Percentiles rank a stretch among this genome's conserved stretches.
Conservation (phyloP, 2,888 invertebrate species). For the Mimas tiliae region DNA sequence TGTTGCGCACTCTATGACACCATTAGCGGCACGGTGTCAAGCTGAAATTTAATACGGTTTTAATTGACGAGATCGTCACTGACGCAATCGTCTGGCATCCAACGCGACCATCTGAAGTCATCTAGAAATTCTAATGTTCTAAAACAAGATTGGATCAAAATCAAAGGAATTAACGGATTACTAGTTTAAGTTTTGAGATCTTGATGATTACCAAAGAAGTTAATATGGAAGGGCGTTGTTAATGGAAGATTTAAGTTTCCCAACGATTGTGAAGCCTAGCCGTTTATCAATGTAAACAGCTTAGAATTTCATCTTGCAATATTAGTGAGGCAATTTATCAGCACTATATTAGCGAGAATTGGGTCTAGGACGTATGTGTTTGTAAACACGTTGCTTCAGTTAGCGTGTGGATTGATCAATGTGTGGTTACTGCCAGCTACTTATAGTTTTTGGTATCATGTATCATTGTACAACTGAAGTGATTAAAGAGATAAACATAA, state of each 20-base stretch:
- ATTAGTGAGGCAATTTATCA: conserved; percentile 35
- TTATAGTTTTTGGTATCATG: conserved; percentile 8
- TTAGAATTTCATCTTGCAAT: conserved; percentile 26
- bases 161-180: too few relatives aligned
- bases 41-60: too few relatives aligned
- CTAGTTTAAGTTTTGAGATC: too few relatives aligned
- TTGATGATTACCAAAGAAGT: too few relatives aligned
- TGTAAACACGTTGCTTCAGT: conserved; percentile 26
- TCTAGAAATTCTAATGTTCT: too few relatives aligned
- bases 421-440: not conserved
- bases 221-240: too few relatives aligned
- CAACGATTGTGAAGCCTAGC: not conserved
- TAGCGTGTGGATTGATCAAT: conserved; percentile 11
- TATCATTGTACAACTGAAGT: not conserved
- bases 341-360: conserved; percentile 25
- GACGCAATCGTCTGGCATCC: too few relatives aligned
- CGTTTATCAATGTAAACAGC: conserved; percentile 3
- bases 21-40: too few relatives aligned
- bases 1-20: too few relatives aligned
- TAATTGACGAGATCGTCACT: too few relatives aligned
- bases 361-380: conserved; percentile 34
- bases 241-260: not conserved
- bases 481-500: not conserved
- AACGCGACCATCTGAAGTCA: too few relatives aligned
- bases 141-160: too few relatives aligned